Conservation (phyloP, 30 jellyfish, hydroid and myxozoan genomes). For the Aurelia aurita region DNA sequence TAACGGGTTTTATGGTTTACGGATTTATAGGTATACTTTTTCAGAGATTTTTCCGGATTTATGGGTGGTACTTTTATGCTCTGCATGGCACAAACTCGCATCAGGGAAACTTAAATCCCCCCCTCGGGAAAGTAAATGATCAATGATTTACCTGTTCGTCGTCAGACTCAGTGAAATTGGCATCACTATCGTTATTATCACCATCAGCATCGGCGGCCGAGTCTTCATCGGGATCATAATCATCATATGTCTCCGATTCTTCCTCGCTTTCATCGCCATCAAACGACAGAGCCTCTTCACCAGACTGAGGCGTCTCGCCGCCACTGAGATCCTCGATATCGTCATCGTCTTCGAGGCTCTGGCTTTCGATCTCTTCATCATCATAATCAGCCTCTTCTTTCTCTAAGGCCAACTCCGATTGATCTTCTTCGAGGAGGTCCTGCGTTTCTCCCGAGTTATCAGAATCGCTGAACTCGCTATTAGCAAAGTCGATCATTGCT, state of each 20-base stretch:
- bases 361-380: slow-evolving; percentile 51
- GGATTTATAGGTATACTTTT: too few species aligned
- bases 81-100: too few species aligned
- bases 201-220: slow-evolving; percentile 65
- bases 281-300: slow-evolving; percentile 56
- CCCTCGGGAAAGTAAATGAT: too few species aligned
- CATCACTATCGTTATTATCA: slow-evolving; percentile 43
- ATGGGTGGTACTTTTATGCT: too few species aligned
- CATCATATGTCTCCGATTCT: slow-evolving; percentile 36
- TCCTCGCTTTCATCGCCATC: slow-evolving; percentile 46
- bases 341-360: slow-evolving; percentile 54
- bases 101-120: too few species aligned
- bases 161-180: slow-evolving; percentile 65
- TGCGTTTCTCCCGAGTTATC: slow-evolving; percentile 32
- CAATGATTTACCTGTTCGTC: slow-evolving; percentile 55
- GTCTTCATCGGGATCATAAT: slow-evolving; percentile 68
- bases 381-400: slow-evolving; percentile 77
- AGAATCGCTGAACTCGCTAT: slow-evolving; percentile 59
- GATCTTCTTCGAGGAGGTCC: slow-evolving; percentile 70
- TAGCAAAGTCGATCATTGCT: slow-evolving; percentile 61
- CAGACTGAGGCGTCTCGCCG: slow-evolving; percentile 44
- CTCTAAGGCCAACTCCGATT: slow-evolving; percentile 68
- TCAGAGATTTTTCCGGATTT: too few species aligned
- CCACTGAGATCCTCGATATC: slow-evolving; percentile 66
- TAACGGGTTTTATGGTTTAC: too few species aligned